Conservation (phyloP, 2,113 vertebrate genomes). For the Gallinago media region DNA sequence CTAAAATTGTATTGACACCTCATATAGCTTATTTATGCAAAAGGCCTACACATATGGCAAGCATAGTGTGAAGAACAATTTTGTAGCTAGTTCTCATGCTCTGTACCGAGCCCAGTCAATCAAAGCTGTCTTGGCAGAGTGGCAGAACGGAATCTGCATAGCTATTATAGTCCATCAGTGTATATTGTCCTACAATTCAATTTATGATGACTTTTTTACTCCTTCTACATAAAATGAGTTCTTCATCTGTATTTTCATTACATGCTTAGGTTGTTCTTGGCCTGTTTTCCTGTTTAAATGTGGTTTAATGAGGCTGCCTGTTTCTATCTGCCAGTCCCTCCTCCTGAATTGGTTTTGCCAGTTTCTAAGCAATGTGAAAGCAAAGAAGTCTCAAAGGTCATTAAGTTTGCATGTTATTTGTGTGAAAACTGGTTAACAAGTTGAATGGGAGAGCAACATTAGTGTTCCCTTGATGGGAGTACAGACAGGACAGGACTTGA, state of each 20-base stretch:
- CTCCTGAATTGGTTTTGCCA: background rate
- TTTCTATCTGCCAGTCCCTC: background rate
- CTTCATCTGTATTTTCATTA: background rate
- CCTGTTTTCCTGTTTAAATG: background rate
- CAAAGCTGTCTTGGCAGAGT: background rate
- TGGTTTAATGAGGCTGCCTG: background rate
- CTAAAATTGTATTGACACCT: constrained; percentile 29
- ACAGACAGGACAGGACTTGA: background rate
- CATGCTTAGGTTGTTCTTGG: background rate
- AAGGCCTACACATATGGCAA: constrained; percentile 4
- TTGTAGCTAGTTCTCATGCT: background rate
- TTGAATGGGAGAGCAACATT: background rate
- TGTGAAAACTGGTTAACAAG: background rate
- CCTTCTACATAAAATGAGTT: background rate
- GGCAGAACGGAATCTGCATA: background rate
- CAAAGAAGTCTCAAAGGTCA: background rate
- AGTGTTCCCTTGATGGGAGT: background rate
- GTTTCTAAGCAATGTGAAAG: background rate
- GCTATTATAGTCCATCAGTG: background rate
- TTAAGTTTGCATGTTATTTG: background rate
- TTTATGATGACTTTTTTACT: background rate
- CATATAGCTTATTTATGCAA: constrained; percentile 35
- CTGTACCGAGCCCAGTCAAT: background rate
- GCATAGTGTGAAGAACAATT: background rate
- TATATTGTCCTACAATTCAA: background rate